phyloP scores from a whole-genome alignment of 1,140 invertebrate species.

The Drosophila novamexicana region DNA sequence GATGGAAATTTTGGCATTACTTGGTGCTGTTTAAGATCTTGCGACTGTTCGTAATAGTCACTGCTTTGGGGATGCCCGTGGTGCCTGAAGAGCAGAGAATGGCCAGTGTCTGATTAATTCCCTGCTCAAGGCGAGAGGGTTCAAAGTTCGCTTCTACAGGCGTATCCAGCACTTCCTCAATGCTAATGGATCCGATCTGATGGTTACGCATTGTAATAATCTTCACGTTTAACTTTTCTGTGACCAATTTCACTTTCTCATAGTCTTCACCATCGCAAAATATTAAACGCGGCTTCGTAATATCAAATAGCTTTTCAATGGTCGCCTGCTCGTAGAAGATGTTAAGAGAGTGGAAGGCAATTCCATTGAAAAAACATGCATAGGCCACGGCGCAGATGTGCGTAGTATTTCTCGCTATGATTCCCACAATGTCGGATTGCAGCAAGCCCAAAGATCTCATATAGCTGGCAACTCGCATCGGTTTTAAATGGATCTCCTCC shows the following conservation, averaged over 20 bases:
- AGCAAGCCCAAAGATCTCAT: constrained; percentile 13
- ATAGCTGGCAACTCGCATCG: constrained; percentile 26
- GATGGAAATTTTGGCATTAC: not conserved
- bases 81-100: constrained; percentile 88
- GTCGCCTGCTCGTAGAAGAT: not conserved
- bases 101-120: constrained; percentile 64
- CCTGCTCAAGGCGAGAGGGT: constrained; percentile 40
- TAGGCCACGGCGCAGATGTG: constrained; percentile 35
- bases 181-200: constrained; percentile 24
- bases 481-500: constrained; percentile 30
- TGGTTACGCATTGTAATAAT: constrained; percentile 58
- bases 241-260: constrained; percentile 40
- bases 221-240: constrained; percentile 15
- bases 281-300: constrained; percentile 50
- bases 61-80: constrained; percentile 91
- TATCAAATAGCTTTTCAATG: constrained; percentile 13
- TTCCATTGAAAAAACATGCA: constrained; percentile 44
- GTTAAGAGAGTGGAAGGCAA: constrained; percentile 27
- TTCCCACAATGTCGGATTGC: constrained; percentile 35
- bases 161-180: constrained; percentile 47
- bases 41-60: constrained; percentile 87
- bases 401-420: constrained; percentile 38
- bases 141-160: constrained; percentile 26
- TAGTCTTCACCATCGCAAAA: constrained; percentile 58
- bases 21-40: constrained; percentile 20